phyloP scores from a whole-genome alignment of 2,113 vertebrate genomes.

The Aspidoscelis tigris region DNA sequence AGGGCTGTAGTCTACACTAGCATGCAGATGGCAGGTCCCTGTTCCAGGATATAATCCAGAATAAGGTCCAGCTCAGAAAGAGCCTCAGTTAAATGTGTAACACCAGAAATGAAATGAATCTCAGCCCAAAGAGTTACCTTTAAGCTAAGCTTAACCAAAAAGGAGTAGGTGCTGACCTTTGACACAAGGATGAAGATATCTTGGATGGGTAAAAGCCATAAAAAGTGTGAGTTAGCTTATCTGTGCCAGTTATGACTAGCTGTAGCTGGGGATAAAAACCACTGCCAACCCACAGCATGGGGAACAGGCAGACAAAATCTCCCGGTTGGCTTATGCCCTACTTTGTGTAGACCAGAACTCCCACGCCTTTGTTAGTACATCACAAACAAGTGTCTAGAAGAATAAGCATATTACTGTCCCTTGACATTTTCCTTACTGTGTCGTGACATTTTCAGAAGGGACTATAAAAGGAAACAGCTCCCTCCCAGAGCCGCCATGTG shows the following conservation, averaged over 20 bases:
- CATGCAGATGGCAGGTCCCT: no score
- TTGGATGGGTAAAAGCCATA: neutral
- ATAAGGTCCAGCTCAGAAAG: no score
- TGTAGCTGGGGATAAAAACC: conserved; percentile 22
- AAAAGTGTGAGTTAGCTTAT: neutral
- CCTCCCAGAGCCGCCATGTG: conserved; percentile 71
- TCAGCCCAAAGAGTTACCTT: neutral
- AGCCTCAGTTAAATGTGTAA: neutral
- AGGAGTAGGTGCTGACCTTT: neutral
- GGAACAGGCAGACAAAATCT: conserved; percentile 27
- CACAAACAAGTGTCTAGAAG: conserved; percentile 50
- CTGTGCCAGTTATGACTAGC: neutral
- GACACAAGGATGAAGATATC: neutral
- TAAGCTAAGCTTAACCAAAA: neutral
- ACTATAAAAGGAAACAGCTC: conserved; percentile 67
- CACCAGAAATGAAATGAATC: neutral
- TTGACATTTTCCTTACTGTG: conserved; percentile 77
- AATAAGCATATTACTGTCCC: conserved; percentile 67
- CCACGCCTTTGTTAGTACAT: conserved; percentile 66
- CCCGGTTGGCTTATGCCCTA: neutral
- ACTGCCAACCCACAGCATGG: neutral
- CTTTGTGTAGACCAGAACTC: conserved; percentile 37
- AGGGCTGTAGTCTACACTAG: no score
- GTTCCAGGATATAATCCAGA: no score
- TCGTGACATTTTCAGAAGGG: conserved; percentile 76